Evolutionary conservation across 2,888 invertebrate genomes (phyloP), one percentile per base, ranked within the genome.

Genomic region (Sarcophaga carnaria): DNA sequence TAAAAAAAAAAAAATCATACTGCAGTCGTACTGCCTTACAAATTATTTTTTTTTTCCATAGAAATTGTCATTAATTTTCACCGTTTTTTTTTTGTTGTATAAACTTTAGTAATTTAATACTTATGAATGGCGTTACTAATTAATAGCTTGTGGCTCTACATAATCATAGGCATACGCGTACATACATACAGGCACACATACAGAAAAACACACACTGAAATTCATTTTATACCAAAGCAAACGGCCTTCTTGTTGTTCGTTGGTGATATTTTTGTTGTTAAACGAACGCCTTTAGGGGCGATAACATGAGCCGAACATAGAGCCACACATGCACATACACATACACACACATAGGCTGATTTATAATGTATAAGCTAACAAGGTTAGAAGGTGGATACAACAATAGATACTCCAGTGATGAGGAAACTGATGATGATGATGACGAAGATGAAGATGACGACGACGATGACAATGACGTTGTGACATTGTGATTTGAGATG

Each of bases 401-500:
- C 54, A 54, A 54, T 54, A 17, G 54, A 54, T 14, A 54, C 17
- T 12, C 12, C 6, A 37, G 17, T 59, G n/a, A 25, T 72, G 67
- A 67, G 11, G 54, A 75, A 69, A 75, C 72, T 54, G 79, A 83
- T 25, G 79, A 69, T 54, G 79, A 83, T 25, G 79, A 69, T 20
- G 84, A 37, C 2, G 37, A 37, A 8, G 37, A 37, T 10, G 37
- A 37, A 8, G 37, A 37, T 37, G 37, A 37, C 37, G 37, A 72
- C 66, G 71, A 80, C n/a, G 79, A 64, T 76, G 80, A 77, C 62
- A 63, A 81, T 87, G 87, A 84, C 83, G 75, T 84, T 87, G 83
- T 84, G 86, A 87, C 87, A 87, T 87, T 87, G 84, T 84, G 84
- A 87, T 87, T 84, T 84, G 81, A 84, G 84, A 87, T 64, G 87